A percentile compares a stretch with the other conserved stretches of the same genome.
These are phyloP conservation scores for Serinus canaria DNA, from an alignment of 2,113 vertebrate species.

Conservation along the genomic window DNA sequence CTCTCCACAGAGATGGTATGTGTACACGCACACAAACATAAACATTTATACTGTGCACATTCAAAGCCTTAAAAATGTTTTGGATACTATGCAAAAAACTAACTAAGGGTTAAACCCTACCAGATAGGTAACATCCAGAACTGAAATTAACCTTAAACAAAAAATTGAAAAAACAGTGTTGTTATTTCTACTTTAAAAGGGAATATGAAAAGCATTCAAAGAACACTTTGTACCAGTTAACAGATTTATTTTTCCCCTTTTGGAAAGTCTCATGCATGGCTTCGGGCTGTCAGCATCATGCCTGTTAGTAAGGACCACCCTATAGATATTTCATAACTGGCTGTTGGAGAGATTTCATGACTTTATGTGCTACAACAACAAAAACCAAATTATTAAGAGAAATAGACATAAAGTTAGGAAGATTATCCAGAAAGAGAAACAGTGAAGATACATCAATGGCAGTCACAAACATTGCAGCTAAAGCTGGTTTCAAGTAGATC, in stretches of 20 bases:
- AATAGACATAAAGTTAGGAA: background rate
- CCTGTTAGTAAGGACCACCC: background rate
- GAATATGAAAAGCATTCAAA: background rate
- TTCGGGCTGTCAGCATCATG: background rate
- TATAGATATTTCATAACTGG: background rate
- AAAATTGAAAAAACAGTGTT: background rate
- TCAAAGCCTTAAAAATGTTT: background rate
- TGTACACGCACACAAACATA: background rate
- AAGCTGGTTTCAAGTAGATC: background rate
- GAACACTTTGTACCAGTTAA: background rate
- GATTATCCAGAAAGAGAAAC: background rate
- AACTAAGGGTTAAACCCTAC: background rate
- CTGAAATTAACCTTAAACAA: background rate
- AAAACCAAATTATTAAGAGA: background rate
- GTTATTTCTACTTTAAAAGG: background rate
- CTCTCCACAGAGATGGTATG: rapidly evolving
- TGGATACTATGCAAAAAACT: background rate
- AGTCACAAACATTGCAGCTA: background rate
- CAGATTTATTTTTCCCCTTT: background rate
- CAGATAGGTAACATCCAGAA: background rate
- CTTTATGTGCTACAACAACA: background rate
- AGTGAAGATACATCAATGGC: background rate
- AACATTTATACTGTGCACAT: background rate
- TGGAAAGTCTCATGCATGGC: background rate
- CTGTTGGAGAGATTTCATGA: background rate